phyloP scores from a whole-genome alignment of 37 sponge, comb jelly and placozoan species.

The Halisarca cf. caerulea region DNA sequence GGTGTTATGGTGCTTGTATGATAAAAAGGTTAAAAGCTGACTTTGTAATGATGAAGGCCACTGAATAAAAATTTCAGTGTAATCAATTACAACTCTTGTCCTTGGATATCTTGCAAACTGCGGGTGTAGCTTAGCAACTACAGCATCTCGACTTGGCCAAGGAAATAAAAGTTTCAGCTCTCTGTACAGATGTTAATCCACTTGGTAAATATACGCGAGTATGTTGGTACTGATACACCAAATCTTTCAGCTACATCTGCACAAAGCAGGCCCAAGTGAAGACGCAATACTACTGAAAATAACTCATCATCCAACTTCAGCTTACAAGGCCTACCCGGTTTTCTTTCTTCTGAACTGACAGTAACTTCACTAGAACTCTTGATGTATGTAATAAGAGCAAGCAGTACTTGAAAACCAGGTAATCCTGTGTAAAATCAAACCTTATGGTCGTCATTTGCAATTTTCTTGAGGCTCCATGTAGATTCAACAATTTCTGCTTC shows the following conservation, averaged over 20 bases:
- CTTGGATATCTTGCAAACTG: not conserved
- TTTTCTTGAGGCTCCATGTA: not conserved
- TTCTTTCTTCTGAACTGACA: too few species aligned
- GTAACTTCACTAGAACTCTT: not conserved
- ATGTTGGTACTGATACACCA: not conserved
- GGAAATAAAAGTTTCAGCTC: not conserved
- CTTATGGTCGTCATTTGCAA: not conserved
- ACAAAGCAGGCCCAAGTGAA: not conserved
- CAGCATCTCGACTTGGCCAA: not conserved
- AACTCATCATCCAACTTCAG: not conserved
- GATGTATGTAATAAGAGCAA: not conserved
- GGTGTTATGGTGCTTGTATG: slow-evolving; percentile 24
- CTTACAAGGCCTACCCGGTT: not conserved
- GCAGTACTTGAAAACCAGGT: not conserved
- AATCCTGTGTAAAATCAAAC: not conserved
- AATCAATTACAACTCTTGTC: slow-evolving; percentile 13
- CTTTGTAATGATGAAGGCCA: not conserved
- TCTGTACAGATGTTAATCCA: slow-evolving; percentile 1
- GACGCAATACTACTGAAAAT: not conserved
- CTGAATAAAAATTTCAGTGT: not conserved
- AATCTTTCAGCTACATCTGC: not conserved
- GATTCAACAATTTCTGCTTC: not conserved
- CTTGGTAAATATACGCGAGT: not conserved
- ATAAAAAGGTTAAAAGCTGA: not conserved
- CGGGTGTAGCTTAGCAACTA: not conserved